Evolutionary conservation across 2,113 vertebrate genomes (phyloP).

Genomic region (Nestor notabilis): DNA sequence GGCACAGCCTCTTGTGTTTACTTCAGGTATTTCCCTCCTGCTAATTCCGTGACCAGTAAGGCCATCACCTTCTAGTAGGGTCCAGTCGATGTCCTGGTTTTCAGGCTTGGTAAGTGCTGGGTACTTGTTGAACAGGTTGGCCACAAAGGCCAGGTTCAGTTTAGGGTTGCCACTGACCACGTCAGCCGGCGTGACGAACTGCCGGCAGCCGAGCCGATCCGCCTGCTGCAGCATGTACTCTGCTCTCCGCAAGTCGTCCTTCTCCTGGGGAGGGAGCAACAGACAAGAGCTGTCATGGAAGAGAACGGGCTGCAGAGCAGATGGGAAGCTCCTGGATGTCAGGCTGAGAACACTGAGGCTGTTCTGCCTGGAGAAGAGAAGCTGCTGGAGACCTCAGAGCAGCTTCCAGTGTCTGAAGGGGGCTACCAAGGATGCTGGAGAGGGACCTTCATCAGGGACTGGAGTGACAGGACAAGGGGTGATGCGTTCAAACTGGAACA

Average conservation of each 20-base stretch:
- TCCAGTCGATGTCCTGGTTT: constrained; percentile 92
- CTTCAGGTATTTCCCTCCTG: neutral
- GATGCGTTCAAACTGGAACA: neutral
- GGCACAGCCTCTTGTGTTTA: neutral
- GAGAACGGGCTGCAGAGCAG: neutral
- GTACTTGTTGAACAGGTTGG: constrained; percentile 97
- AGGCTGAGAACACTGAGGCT: neutral
- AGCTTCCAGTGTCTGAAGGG: neutral
- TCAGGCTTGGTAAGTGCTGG: constrained; percentile 93
- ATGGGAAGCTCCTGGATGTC: neutral
- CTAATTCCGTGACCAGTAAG: neutral
- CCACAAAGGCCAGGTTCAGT: constrained; percentile 95
- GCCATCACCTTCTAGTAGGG: constrained; percentile 84
- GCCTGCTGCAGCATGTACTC: constrained; percentile 92
- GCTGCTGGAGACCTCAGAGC: neutral
- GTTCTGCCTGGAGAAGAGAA: neutral
- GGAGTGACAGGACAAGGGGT: neutral
- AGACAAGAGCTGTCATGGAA: neutral
- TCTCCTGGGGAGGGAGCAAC: constrained; percentile 76
- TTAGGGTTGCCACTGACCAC: constrained; percentile 93
- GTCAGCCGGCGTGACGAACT: constrained; percentile 91
- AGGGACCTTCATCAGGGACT: too few relatives aligned
- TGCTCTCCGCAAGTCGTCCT: constrained; percentile 85
- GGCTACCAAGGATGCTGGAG: neutral
- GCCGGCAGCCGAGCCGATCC: constrained; percentile 88